Base-by-base conservation (phyloP, 2,113 vertebrate genomes). In the Oplegnathus fasciatus region DNA sequence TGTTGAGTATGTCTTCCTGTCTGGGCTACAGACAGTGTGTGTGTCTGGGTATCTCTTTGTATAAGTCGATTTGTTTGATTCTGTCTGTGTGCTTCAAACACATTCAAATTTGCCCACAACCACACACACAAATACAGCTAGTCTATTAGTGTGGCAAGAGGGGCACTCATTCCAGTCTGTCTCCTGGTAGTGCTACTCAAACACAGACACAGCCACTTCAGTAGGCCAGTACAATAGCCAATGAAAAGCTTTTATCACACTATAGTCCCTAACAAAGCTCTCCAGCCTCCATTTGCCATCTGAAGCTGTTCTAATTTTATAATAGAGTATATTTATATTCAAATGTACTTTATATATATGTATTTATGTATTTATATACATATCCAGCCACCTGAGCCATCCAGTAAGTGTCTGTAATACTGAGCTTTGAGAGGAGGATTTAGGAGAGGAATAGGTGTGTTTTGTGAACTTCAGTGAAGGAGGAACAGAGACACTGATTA, bases 181-280 rank as follows among this genome's bases (percentile, higher is more conserved):
- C 72, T 84, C 0, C 4, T 73, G 26, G 61, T 55, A 57, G 75
- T 64, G 68, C 81, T 65, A 50, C 87, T 92, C 72, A 44, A 67
- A 75, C 20, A 28, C 76, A 86, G 79, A 86, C 75, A 80, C 48
- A 83, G 64, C 78, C 86, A 75, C 83, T 89, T 88, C 83, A 86
- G 46, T 34, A 4, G 79, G 8, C 64, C 62, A 17, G 37, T 6
- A 68, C 73, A 78, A 86, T 10, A 46, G 69, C 48, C 58, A 73
- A 44, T 61, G 40, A 68, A n/a, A 81, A 34, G 83, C 80, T 89
- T 86, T 93, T 66, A 73, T 69, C 55, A 62, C 72, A 20, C 64
- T 34, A 18, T 6, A 57, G 46, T 22, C 10, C 22, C 40, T 30
- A 10, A 50, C 61, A 68, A 52, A 54, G 65, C 78, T 58, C 78